These are phyloP conservation scores for Platynereis dumerilii DNA, from an alignment of 2,888 invertebrate genomes.

Conservation along the genomic window DNA sequence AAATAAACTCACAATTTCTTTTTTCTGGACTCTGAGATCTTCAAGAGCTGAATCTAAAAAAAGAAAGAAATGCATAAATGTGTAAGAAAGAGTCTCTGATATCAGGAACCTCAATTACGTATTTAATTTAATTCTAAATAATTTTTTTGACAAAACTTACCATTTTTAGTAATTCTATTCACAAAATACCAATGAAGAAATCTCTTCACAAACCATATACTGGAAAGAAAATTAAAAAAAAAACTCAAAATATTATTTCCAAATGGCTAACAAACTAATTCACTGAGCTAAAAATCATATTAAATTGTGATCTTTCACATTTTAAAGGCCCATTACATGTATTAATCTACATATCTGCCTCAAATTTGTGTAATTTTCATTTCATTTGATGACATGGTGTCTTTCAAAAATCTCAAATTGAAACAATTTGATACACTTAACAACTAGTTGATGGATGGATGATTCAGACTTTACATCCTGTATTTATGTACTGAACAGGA, in stretches of 20 bases:
- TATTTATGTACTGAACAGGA: too few species aligned
- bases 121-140: too few species aligned
- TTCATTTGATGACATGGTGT: background rate
- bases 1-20: slow-evolving; percentile 32
- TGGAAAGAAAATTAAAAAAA: slow-evolving; percentile 60
- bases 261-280: too few species aligned
- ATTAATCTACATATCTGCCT: background rate
- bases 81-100: background rate
- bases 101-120: too few species aligned
- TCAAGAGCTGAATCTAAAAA: slow-evolving; percentile 25
- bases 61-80: background rate
- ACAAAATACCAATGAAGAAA: slow-evolving; percentile 85
- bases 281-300: too few species aligned
- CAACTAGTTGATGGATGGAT: too few species aligned
- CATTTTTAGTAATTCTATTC: slow-evolving; percentile 35
- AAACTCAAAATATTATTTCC: background rate
- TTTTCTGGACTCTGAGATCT: slow-evolving; percentile 28
- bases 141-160: slow-evolving; percentile 8
- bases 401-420: too few species aligned
- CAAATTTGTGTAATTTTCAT: background rate
- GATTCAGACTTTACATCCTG: too few species aligned
- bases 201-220: slow-evolving; percentile 79
- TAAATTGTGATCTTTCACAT: too few species aligned
- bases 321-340: too few species aligned
- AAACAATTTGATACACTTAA: too few species aligned